Evolutionary conservation across 1,140 invertebrate genomes (phyloP).

Genomic region (Trichomalopsis sarcophagae): DNA sequence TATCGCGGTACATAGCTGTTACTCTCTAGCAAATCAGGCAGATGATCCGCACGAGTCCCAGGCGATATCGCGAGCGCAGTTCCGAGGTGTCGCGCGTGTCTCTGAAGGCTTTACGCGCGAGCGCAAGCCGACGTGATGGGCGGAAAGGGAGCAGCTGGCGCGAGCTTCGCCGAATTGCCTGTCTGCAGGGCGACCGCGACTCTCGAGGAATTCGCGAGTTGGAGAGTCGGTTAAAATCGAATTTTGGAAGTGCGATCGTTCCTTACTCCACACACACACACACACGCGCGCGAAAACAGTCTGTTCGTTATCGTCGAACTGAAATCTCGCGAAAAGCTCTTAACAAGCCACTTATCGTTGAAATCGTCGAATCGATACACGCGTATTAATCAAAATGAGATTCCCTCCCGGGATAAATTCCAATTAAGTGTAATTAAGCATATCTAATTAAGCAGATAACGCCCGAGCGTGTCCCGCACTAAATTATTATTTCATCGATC

Average conservation of each 20-base stretch:
- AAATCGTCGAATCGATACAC: slow-evolving; percentile 29
- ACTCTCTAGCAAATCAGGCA: slow-evolving; percentile 17
- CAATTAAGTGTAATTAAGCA: slow-evolving; percentile 42
- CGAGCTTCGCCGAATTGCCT: slow-evolving; percentile 12
- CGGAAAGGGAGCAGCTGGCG: background rate
- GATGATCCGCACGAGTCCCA: slow-evolving; percentile 32
- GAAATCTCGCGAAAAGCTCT: background rate
- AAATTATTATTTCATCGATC: slow-evolving; percentile 51
- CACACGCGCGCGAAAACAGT: too few relatives aligned
- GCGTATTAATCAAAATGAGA: slow-evolving; percentile 37
- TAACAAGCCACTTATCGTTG: background rate
- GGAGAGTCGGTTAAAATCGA: background rate
- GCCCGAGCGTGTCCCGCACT: background rate
- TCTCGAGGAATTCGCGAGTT: background rate
- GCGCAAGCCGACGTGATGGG: background rate
- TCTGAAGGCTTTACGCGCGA: slow-evolving; percentile 18
- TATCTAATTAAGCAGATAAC: slow-evolving; percentile 40
- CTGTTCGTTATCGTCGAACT: too few relatives aligned
- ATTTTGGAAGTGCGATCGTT: background rate
- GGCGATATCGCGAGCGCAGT: background rate
- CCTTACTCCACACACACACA: too few relatives aligned
- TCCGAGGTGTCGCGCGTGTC: slow-evolving; percentile 18
- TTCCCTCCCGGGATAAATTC: background rate
- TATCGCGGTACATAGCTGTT: too few relatives aligned
- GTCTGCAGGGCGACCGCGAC: background rate